Evolutionary conservation across 2,797 vertebrate species (phyloP).

Genomic region (Luscinia luscinia): DNA sequence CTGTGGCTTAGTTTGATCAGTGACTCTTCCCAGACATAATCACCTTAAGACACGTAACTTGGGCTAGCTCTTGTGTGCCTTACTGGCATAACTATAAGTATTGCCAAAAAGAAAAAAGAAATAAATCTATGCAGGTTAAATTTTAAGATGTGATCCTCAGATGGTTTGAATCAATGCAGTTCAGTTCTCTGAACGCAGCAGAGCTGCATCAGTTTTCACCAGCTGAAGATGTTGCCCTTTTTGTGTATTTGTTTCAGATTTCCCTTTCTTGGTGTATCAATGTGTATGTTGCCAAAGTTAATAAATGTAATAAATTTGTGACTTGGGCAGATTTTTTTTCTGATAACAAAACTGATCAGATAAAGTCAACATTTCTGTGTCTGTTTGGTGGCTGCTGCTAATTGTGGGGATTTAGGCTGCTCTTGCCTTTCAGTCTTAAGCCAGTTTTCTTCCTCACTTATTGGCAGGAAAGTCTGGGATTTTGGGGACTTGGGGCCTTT

Average conservation of each 20-base stretch:
- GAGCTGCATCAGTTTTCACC: constrained; percentile 34
- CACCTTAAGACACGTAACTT: constrained; percentile 14
- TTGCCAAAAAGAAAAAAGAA: constrained; percentile 61
- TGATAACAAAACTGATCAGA: neutral
- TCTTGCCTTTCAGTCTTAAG: constrained; percentile 18
- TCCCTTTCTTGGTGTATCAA: constrained; percentile 27
- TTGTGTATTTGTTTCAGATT: constrained; percentile 46
- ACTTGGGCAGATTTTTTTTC: constrained; percentile 34
- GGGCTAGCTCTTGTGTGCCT: constrained; percentile 60
- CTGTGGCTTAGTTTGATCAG: constrained; percentile 34
- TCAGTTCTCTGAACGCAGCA: neutral
- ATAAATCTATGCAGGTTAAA: constrained; percentile 62
- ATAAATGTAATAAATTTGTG: constrained; percentile 59
- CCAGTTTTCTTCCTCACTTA: constrained; percentile 7
- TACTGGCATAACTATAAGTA: constrained; percentile 54
- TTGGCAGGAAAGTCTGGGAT: constrained; percentile 1
- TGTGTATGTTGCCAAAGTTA: constrained; percentile 61
- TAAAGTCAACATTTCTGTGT: neutral
- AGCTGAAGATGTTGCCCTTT: constrained; percentile 66
- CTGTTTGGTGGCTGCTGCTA: neutral
- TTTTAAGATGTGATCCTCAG: constrained; percentile 47
- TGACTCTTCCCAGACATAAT: constrained; percentile 22
- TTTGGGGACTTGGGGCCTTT: neutral
- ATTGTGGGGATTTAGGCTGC: neutral
- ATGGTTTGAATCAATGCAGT: constrained; percentile 36